A percentile compares a stretch with the other conserved stretches of the same genome.
phyloP scores from a whole-genome alignment of 2,888 invertebrate genomes.

The Rotaria socialis region DNA sequence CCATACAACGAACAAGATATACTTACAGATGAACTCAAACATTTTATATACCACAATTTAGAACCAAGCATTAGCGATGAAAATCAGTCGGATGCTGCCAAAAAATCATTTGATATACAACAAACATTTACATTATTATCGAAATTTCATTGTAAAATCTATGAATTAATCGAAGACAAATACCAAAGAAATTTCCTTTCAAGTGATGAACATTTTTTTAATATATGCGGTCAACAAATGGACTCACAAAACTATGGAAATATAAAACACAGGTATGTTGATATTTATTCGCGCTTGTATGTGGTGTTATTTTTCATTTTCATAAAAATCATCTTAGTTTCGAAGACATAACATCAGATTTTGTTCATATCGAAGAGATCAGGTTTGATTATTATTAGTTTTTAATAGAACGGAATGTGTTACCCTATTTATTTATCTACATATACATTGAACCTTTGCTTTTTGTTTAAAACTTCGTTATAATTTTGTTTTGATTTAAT shows the following conservation, averaged over 20 bases:
- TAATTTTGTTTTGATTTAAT: not conserved
- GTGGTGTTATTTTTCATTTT: not conserved
- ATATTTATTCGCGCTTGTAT: not conserved
- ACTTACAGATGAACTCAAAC: not conserved
- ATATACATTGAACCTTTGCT: not conserved
- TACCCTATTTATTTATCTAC: no score
- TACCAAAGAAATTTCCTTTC: not conserved
- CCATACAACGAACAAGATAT: not conserved
- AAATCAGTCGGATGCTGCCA: not conserved
- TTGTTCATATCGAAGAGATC: not conserved
- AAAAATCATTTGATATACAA: not conserved
- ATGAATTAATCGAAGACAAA: conserved; percentile 34
- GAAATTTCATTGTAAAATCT: not conserved
- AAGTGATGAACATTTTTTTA: conserved; percentile 25
- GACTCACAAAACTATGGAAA: not conserved
- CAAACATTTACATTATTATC: conserved; percentile 33
- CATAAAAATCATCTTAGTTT: not conserved
- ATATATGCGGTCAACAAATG: conserved; percentile 1
- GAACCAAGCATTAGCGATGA: not conserved
- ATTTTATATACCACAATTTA: not conserved
- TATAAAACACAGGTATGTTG: not conserved
- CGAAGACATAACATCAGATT: not conserved
- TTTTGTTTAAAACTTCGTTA: not conserved
- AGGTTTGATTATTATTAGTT: not conserved
- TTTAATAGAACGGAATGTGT: not conserved